Percentiles rank a stretch among this genome's conserved stretches.
Conservation (phyloP, 2,888 invertebrate genomes). For the Adelphocoris suturalis region DNA sequence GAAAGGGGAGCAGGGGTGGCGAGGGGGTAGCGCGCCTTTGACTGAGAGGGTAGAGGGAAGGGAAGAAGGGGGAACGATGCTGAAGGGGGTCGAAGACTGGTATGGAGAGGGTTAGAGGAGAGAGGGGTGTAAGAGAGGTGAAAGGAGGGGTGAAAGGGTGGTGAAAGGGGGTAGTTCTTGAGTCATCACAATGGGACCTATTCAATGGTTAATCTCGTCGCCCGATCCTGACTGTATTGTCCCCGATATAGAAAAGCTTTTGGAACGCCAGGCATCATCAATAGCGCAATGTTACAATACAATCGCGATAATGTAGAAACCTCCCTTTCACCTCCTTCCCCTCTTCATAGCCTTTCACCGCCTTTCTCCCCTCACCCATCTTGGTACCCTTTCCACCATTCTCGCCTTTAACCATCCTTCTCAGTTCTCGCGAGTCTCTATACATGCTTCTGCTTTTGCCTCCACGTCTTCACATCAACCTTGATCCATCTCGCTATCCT, state of each 20-base stretch:
- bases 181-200: constrained; percentile 76
- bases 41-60: constrained; percentile 36
- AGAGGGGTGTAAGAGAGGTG: constrained; percentile 66
- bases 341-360: constrained; percentile 32
- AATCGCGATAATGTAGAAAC: constrained; percentile 76
- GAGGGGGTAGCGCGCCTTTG: background rate
- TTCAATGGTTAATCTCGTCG: constrained; percentile 76
- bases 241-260: constrained; percentile 76
- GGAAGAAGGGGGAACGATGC: constrained; percentile 53
- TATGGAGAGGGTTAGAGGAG: constrained; percentile 6
- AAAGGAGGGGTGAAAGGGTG: constrained; percentile 59
- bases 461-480: constrained; percentile 45
- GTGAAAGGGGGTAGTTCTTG: constrained; percentile 69
- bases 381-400: constrained; percentile 31
- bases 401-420: constrained; percentile 38
- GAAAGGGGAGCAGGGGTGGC: constrained; percentile 15
- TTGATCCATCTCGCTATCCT: constrained; percentile 40
- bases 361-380: constrained; percentile 7
- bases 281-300: constrained; percentile 76
- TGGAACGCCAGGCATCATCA: constrained; percentile 76
- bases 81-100: background rate
- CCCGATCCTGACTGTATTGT: constrained; percentile 76
- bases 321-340: constrained; percentile 53
- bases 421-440: constrained; percentile 41
- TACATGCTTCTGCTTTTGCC: constrained; percentile 39